Base-by-base conservation (phyloP, 2,113 vertebrate species). In the Himantopus leucocephalus region DNA sequence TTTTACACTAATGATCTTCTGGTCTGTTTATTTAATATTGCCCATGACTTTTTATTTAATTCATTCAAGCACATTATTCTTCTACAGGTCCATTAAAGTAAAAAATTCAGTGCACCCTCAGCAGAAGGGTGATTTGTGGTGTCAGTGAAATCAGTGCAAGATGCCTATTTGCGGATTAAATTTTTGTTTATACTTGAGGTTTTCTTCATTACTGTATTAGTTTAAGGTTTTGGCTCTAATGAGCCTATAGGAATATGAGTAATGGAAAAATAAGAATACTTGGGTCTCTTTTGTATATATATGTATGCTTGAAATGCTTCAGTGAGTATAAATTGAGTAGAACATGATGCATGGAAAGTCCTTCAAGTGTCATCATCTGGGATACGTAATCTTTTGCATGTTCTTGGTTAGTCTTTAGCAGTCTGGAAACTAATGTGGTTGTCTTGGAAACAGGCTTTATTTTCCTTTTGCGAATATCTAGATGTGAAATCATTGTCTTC, bases 361-460 rank as follows among this genome's bases (percentile, higher is more conserved):
- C 91, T 86, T 56, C 53, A 91, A 68, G 43, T 75, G 27, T 91
- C 86, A 53, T 93, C 41, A 88, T 48, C 60, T 88, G 85, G 50
- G 39, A 55, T 94, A 24, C 48, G 59, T 67, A 67, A 80, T 89
- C 37, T 89, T 90, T 79, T 88, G 35, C 52, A 20, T 48, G 34
- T 78, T 95, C 68, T 86, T 90, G 18, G 48, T 84, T 91, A 77
- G 39, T 67, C 62, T 87, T 67, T 73, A 45, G 59, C 3, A 5
- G 30, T 85, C 53, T 70, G 59, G 63, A 72, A 88, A n/a, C 56
- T 47, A 30, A 64, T 70, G 67, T 88, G 64, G 95, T 97, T 96
- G 95, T 91, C 93, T 85, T 92, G 89, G 95, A 92, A 96, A 94
- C 92, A 75, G 74, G 62, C 45, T 94, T 93, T 96, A 71, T 96